These are phyloP conservation scores for Philypnodon macrostomus DNA, from an alignment of 2,797 vertebrate genomes.

Conservation along the genomic window DNA sequence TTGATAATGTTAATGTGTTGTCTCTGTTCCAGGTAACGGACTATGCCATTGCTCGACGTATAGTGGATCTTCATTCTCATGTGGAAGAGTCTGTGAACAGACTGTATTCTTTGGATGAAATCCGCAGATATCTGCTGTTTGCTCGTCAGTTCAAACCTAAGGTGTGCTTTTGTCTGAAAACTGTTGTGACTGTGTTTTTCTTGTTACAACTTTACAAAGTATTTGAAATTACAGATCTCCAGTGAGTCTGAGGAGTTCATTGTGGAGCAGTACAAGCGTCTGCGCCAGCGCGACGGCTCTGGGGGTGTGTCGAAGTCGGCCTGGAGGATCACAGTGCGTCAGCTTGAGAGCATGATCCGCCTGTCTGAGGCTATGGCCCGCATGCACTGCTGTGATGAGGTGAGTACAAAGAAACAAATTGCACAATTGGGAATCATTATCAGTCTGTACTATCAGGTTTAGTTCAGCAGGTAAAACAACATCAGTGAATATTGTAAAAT, in stretches of 20 bases:
- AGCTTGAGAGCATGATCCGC: slow-evolving; percentile 98
- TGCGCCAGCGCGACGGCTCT: slow-evolving; percentile 89
- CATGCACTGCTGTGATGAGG: slow-evolving; percentile 99
- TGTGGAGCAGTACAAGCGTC: slow-evolving; percentile 95
- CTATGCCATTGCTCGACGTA: slow-evolving; percentile 95
- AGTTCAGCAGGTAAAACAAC: too few species aligned
- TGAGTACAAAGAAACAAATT: too few species aligned
- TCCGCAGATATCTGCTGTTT: slow-evolving; percentile 94
- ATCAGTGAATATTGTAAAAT: too few species aligned
- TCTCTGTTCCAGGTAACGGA: slow-evolving; percentile 84
- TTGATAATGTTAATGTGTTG: background rate
- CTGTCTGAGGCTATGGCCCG: slow-evolving; percentile 95
- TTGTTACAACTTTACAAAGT: background rate
- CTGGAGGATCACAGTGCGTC: slow-evolving; percentile 96
- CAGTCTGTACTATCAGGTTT: too few species aligned
- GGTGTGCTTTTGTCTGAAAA: slow-evolving; percentile 65
- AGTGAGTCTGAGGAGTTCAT: slow-evolving; percentile 96
- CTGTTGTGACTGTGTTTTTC: background rate
- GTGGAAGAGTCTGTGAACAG: slow-evolving; percentile 91
- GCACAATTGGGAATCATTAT: too few species aligned
- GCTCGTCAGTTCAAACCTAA: slow-evolving; percentile 98
- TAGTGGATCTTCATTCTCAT: slow-evolving; percentile 94
- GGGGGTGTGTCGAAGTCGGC: slow-evolving; percentile 87
- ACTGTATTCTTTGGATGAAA: slow-evolving; percentile 92
- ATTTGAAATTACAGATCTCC: slow-evolving; percentile 82